phyloP scores from a whole-genome alignment of 2,113 vertebrate species.

The Naja naja region DNA sequence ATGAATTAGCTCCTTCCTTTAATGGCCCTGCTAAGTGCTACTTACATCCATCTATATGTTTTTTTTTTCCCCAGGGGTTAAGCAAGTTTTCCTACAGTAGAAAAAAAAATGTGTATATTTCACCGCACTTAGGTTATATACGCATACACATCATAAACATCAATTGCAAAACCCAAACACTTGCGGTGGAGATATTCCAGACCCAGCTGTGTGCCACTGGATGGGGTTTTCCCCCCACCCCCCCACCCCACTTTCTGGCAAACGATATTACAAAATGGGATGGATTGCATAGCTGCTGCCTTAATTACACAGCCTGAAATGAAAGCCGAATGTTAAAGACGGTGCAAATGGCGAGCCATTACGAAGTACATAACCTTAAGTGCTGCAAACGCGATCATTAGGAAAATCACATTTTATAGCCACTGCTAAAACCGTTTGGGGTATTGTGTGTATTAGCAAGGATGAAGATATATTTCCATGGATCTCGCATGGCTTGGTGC shows the following conservation, averaged over 20 bases:
- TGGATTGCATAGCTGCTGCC: neutral
- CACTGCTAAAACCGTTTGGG: conserved; percentile 26
- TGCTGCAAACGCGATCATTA: neutral
- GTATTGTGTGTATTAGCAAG: neutral
- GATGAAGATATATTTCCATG: neutral
- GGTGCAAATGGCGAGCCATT: neutral
- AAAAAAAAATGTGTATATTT: neutral
- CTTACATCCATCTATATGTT: neutral
- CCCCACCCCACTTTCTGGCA: neutral
- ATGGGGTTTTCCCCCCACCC: neutral
- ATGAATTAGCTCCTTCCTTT: neutral
- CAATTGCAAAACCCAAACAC: neutral
- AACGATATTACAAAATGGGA: neutral
- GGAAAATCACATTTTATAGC: neutral
- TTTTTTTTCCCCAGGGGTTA: neutral
- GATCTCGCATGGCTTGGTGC: neutral
- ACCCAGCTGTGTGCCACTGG: neutral
- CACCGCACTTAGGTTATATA: neutral
- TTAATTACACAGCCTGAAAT: conserved; percentile 21
- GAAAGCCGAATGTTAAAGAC: neutral
- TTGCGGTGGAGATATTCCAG: neutral
- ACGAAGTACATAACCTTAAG: conserved; percentile 27
- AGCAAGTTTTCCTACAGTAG: neutral
- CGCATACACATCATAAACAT: neutral
- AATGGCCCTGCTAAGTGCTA: neutral